Conservation (phyloP, 2,113 vertebrate genomes). For the Carassius carassius region DNA sequence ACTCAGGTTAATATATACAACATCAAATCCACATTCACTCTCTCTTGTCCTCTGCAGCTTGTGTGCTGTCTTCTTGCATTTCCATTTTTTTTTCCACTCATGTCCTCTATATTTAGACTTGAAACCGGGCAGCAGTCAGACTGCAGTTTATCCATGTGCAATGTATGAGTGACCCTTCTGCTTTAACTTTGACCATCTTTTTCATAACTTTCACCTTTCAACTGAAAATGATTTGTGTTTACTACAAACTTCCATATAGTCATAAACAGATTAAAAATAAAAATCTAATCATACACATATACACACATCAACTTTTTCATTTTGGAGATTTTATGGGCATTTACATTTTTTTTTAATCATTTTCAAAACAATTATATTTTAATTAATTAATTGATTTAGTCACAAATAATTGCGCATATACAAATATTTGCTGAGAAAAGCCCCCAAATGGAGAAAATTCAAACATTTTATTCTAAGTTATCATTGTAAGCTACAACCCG, state of each 20-base stretch:
- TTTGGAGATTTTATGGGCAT: too few relatives aligned
- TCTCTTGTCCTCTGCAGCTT: slow-evolving; percentile 55
- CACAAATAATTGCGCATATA: too few relatives aligned
- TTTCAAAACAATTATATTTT: too few relatives aligned
- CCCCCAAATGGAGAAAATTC: too few relatives aligned
- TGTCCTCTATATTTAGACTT: slow-evolving; percentile 73
- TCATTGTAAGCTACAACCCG: too few relatives aligned
- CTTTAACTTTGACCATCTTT: neutral
- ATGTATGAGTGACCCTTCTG: slow-evolving; percentile 62
- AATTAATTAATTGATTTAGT: too few relatives aligned
- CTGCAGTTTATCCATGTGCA: slow-evolving; percentile 67
- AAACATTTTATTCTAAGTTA: too few relatives aligned
- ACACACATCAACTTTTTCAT: too few relatives aligned
- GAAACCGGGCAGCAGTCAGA: slow-evolving; percentile 73
- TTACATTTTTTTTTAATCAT: too few relatives aligned
- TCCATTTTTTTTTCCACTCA: slow-evolving; percentile 29
- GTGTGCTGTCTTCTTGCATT: slow-evolving; percentile 28
- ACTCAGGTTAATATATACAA: neutral
- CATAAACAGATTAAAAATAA: neutral
- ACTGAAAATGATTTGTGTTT: neutral
- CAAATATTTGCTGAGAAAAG: too few relatives aligned
- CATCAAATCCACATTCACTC: slow-evolving; percentile 10
- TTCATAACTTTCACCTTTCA: neutral
- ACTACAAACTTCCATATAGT: neutral
- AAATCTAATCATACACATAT: too few relatives aligned